Evolutionary conservation across 2,113 vertebrate genomes (phyloP).

Genomic region (Eulemur rufifrons): DNA sequence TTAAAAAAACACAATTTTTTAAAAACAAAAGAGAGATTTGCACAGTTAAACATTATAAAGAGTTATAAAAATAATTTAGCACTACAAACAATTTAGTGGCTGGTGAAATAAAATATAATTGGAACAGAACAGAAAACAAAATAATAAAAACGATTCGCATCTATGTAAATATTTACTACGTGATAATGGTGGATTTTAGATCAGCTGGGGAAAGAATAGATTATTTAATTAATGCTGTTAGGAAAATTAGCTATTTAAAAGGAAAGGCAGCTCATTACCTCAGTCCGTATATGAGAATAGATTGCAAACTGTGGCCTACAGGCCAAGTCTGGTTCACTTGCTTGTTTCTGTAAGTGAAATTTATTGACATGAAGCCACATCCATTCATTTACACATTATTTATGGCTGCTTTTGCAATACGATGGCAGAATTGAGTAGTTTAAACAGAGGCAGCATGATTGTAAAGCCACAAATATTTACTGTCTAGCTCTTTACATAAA

Average conservation of each 20-base stretch:
- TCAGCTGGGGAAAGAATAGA: slow-evolving; percentile 5
- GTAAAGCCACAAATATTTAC: not conserved
- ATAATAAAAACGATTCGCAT: slow-evolving; percentile 29
- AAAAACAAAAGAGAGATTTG: slow-evolving; percentile 45
- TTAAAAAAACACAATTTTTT: not conserved
- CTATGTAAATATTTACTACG: slow-evolving; percentile 54
- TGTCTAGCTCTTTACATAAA: not conserved
- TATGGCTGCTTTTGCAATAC: rapidly evolving
- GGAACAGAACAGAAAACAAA: slow-evolving; percentile 44
- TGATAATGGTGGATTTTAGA: slow-evolving; percentile 59
- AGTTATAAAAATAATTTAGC: slow-evolving; percentile 54
- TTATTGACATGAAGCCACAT: not conserved
- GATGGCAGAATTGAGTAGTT: not conserved
- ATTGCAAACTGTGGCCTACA: not conserved
- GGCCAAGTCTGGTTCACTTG: not conserved
- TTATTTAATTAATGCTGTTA: slow-evolving; percentile 54
- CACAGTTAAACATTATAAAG: slow-evolving; percentile 27
- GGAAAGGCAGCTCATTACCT: not conserved
- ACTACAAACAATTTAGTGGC: slow-evolving; percentile 17
- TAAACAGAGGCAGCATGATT: not conserved
- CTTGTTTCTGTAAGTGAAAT: not conserved
- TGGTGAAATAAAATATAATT: slow-evolving; percentile 61
- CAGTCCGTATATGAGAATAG: not conserved
- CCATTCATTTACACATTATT: not conserved
- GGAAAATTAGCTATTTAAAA: slow-evolving; percentile 25